These are phyloP conservation scores for Phenganax subtilis DNA, from an alignment of 92 coral and sea anemone genomes.

Conservation along the genomic window DNA sequence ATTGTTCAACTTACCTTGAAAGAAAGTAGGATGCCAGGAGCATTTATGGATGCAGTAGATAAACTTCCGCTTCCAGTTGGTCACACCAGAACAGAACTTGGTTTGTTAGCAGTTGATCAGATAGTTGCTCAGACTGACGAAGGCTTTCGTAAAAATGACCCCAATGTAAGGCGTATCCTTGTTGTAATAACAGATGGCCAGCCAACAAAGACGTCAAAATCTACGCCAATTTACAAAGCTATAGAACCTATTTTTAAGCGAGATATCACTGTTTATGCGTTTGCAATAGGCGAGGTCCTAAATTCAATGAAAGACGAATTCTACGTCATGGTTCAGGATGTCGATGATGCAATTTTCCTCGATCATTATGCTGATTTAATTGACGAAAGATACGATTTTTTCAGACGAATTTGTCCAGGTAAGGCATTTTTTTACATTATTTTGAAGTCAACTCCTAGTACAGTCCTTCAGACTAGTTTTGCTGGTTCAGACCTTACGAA, in stretches of 20 bases:
- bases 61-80: not conserved
- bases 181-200: constrained; percentile 17
- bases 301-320: not conserved
- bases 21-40: not conserved
- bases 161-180: not conserved
- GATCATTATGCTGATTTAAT: constrained; percentile 7
- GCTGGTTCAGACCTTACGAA: no score
- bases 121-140: not conserved
- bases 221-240: constrained; percentile 46
- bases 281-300: constrained; percentile 15
- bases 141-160: constrained; percentile 18
- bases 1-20: not conserved
- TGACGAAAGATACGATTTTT: not conserved
- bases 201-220: constrained; percentile 2
- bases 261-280: constrained; percentile 28
- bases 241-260: constrained; percentile 31
- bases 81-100: constrained; percentile 1
- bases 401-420: constrained; percentile 32
- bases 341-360: constrained; percentile 14
- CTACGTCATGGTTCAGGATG: constrained; percentile 5
- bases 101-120: not conserved
- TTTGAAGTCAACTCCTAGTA: no score
- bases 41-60: not conserved
- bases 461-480: no score
- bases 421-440: no score